Conservation (phyloP, 2,797 vertebrate species). For the Gastrophryne carolinensis region DNA sequence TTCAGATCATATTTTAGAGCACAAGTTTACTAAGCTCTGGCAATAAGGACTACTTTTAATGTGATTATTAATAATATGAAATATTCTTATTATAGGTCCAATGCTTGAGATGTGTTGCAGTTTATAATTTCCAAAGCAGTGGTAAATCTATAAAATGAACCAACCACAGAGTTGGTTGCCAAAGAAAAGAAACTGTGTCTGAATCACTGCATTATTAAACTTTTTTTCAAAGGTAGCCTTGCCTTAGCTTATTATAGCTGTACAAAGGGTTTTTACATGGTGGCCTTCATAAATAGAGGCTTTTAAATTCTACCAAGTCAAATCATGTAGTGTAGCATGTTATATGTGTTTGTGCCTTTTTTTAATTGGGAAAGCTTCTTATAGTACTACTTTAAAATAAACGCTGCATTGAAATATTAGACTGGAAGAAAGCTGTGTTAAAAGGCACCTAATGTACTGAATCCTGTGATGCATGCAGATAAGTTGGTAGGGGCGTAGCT, state of each 20-base stretch:
- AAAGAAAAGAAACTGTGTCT: slow-evolving; percentile 43
- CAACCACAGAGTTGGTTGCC: slow-evolving; percentile 34
- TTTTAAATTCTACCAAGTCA: slow-evolving; percentile 8
- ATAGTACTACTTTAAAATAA: slow-evolving; percentile 2
- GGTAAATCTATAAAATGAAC: slow-evolving; percentile 48
- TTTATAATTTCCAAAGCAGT: slow-evolving; percentile 38
- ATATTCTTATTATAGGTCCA: slow-evolving; percentile 6
- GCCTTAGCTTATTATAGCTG: slow-evolving; percentile 20
- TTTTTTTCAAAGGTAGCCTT: slow-evolving; percentile 20
- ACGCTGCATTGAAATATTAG: not conserved
- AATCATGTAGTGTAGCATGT: not conserved
- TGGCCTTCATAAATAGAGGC: slow-evolving; percentile 19
- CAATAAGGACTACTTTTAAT: slow-evolving; percentile 19
- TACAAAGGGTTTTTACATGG: slow-evolving; percentile 27
- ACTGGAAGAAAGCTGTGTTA: not conserved
- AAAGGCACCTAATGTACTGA: too few species aligned
- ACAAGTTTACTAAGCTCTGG: not conserved
- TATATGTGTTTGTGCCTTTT: slow-evolving; percentile 3
- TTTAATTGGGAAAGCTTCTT: slow-evolving; percentile 20
- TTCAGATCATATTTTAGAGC: slow-evolving; percentile 23
- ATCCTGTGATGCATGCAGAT: too few species aligned
- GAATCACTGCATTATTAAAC: slow-evolving; percentile 27
- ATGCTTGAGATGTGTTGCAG: slow-evolving; percentile 20
- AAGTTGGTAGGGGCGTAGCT: too few species aligned
- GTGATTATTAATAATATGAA: slow-evolving; percentile 11